These are phyloP conservation scores for Myotis brandtii DNA, from an alignment of 2,113 vertebrate genomes.

Conservation along the genomic window DNA sequence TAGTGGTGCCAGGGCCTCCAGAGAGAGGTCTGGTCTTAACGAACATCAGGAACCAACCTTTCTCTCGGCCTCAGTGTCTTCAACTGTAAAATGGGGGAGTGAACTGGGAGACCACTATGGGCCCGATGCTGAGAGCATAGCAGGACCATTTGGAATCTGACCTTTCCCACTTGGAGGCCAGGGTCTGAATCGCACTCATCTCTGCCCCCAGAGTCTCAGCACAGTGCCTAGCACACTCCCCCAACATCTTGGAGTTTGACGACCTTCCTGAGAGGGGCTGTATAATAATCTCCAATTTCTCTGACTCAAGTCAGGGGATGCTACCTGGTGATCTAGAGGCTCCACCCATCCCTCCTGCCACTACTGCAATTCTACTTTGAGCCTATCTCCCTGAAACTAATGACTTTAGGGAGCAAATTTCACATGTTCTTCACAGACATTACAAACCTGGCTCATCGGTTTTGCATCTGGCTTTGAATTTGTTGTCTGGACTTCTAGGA, in stretches of 20 bases:
- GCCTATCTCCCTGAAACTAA: background rate
- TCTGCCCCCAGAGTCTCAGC: background rate
- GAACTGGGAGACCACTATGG: background rate
- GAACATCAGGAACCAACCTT: background rate
- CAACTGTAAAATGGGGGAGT: background rate
- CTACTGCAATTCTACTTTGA: accelerated
- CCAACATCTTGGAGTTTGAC: background rate
- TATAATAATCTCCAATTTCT: accelerated
- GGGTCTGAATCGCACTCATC: background rate
- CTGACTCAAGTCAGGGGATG: background rate
- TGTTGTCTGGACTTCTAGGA: constrained; percentile 51
- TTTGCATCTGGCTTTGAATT: background rate
- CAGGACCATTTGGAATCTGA: background rate
- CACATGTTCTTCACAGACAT: background rate
- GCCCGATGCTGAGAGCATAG: background rate
- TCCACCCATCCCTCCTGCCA: background rate
- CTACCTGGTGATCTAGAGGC: background rate
- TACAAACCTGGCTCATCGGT: background rate
- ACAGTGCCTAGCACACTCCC: background rate
- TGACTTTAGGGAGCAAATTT: accelerated
- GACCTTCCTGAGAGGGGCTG: background rate
- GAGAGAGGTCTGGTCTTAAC: background rate
- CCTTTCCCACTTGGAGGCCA: background rate
- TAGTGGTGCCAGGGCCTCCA: background rate
- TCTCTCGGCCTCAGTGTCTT: background rate